phyloP scores from a whole-genome alignment of 2,888 invertebrate genomes.

The Aplocera efformata region DNA sequence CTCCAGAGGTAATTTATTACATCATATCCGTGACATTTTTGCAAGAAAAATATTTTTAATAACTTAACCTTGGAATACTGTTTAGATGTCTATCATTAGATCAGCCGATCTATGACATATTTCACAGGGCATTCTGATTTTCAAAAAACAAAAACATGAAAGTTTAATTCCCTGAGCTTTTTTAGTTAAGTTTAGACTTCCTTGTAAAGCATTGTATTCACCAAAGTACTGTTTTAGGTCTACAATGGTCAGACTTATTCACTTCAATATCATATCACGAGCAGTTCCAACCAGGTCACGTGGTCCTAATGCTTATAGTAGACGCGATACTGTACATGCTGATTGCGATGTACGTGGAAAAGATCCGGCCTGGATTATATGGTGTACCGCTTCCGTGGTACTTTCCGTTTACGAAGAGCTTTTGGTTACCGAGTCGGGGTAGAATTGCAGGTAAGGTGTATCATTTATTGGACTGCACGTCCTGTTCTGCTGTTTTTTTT shows the following conservation, averaged over 20 bases:
- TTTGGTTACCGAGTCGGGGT: conserved; percentile 72
- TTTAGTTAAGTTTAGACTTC: no score
- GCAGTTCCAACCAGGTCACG: conserved; percentile 83
- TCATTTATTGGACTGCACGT: no score
- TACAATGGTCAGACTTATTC: conserved; percentile 84
- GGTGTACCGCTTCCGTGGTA: conserved; percentile 92
- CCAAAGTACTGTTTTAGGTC: conserved; percentile 51
- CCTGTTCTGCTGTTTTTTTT: no score
- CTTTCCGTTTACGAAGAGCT: conserved; percentile 85
- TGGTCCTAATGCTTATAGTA: conserved; percentile 86
- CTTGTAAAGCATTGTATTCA: no score
- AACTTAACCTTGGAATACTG: no score
- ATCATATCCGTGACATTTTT: no score
- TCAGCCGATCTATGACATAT: no score
- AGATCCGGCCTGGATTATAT: conserved; percentile 91
- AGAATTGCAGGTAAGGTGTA: conserved; percentile 51
- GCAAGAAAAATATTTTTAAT: no score
- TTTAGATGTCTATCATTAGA: no score
- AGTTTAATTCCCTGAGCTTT: no score
- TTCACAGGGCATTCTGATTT: no score
- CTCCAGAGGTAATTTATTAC: conserved; percentile 77
- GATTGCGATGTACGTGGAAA: conserved; percentile 92
- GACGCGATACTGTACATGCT: conserved; percentile 86
- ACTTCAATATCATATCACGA: conserved; percentile 86
- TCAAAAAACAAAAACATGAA: no score